A percentile compares a stretch with the other conserved stretches of the same genome.
Conservation (phyloP, 1,140 invertebrate species). For the Coelopa frigida region DNA sequence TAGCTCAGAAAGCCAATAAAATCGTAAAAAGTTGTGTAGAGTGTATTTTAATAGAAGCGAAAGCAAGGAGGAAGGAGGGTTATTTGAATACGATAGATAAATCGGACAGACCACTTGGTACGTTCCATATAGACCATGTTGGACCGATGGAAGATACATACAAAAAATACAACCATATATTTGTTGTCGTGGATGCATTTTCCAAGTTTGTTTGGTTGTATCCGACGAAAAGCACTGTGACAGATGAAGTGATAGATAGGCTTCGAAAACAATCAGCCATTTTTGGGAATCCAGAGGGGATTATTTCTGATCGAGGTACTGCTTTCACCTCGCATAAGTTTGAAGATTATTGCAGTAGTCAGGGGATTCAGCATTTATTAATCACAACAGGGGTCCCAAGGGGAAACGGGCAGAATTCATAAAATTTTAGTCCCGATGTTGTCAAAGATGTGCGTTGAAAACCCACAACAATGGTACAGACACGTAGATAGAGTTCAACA, state of each 20-base stretch:
- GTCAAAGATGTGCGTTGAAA: too few relatives aligned
- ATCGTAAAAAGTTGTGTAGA: conserved; percentile 31
- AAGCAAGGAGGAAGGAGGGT: conserved; percentile 42
- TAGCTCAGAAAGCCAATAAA: conserved; percentile 29
- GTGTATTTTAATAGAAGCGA: conserved; percentile 27
- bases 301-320: conserved; percentile 33
- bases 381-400: conserved; percentile 27
- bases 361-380: conserved; percentile 16
- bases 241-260: conserved; percentile 14
- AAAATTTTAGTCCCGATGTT: conserved; percentile 27
- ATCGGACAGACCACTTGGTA: conserved; percentile 21
- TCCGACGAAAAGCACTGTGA: conserved; percentile 7
- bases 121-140: conserved; percentile 17
- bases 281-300: conserved; percentile 37
- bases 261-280: conserved; percentile 17
- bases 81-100: conserved; percentile 30
- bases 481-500: conserved; percentile 26
- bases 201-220: conserved; percentile 44
- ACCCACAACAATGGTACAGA: conserved; percentile 31
- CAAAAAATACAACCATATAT: conserved; percentile 44
- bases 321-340: conserved; percentile 25
- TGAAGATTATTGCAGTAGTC: conserved; percentile 22
- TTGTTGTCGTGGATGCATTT: conserved; percentile 42
- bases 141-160: conserved; percentile 38
- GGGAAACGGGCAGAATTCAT: conserved; percentile 18